phyloP scores from a whole-genome alignment of 2,888 invertebrate genomes.

The Eupithecia subumbrata region DNA sequence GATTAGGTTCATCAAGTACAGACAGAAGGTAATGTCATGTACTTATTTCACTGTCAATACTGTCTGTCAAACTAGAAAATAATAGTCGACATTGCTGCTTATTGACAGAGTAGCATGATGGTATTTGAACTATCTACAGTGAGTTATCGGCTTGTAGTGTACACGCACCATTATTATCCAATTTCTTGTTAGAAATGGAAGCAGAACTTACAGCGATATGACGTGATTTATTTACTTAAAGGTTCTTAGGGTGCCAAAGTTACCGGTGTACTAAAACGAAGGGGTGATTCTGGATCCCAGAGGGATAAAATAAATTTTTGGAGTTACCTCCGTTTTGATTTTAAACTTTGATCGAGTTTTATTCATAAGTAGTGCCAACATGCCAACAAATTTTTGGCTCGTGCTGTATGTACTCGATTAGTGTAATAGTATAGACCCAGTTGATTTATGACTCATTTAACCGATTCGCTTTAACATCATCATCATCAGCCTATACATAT shows the following conservation, averaged over 20 bases:
- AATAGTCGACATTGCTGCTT: conserved; percentile 19
- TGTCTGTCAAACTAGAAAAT: conserved; percentile 28
- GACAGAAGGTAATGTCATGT: conserved; percentile 32
- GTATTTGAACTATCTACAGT: conserved; percentile 2
- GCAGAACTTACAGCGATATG: neutral
- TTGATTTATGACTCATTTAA: too few relatives aligned
- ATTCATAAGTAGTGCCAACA: too few relatives aligned
- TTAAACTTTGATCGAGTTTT: too few relatives aligned
- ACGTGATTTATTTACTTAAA: neutral
- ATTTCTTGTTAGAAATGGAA: conserved; percentile 7
- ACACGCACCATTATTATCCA: conserved; percentile 12
- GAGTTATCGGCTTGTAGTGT: conserved; percentile 3
- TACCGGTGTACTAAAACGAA: neutral
- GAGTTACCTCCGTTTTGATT: too few relatives aligned
- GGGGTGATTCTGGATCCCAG: too few relatives aligned
- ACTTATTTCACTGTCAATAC: conserved; percentile 36
- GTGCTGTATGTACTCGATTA: too few relatives aligned
- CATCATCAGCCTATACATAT: too few relatives aligned
- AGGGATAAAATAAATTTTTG: too few relatives aligned
- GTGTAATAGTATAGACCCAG: too few relatives aligned
- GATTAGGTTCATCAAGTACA: conserved; percentile 27
- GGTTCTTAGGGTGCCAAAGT: neutral
- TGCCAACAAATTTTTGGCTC: too few relatives aligned
- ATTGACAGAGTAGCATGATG: conserved; percentile 25
- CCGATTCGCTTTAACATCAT: too few relatives aligned